phyloP scores from a whole-genome alignment of 2,113 vertebrate genomes.

The Blennius ocellaris region DNA sequence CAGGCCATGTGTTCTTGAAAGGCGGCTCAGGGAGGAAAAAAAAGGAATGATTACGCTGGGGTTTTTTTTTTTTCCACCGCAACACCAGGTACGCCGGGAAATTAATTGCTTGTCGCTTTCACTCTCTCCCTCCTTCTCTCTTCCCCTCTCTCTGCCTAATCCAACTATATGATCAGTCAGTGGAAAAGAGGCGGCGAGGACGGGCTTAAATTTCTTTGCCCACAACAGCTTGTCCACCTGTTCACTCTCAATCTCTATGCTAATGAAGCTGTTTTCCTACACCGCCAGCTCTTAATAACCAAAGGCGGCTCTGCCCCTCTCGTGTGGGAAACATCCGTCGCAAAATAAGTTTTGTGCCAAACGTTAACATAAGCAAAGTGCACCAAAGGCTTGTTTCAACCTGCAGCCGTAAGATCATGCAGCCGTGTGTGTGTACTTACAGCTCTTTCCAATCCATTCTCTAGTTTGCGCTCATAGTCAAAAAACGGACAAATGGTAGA shows the following conservation, averaged over 20 bases:
- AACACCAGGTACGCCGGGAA: constrained; percentile 44
- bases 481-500: constrained; percentile 73
- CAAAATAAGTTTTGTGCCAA: constrained; percentile 17
- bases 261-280: constrained; percentile 50
- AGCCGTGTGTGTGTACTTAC: constrained; percentile 78
- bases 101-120: constrained; percentile 70
- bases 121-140: constrained; percentile 19
- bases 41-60: constrained; percentile 39
- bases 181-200: constrained; percentile 53
- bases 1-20: constrained; percentile 25
- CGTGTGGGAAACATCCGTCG: not conserved
- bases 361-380: constrained; percentile 14
- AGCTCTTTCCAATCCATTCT: constrained; percentile 89
- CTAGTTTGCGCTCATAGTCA: constrained; percentile 79
- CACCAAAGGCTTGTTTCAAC: not conserved
- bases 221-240: constrained; percentile 82
- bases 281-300: constrained; percentile 24
- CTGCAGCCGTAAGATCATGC: constrained; percentile 54
- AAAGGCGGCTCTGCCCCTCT: not conserved
- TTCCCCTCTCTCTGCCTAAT: constrained; percentile 14
- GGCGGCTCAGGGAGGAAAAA: constrained; percentile 23
- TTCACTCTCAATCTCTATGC: constrained; percentile 62
- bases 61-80: constrained; percentile 16
- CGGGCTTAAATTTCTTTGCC: constrained; percentile 57
- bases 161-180: constrained; percentile 52